Evolutionary conservation across 2,888 invertebrate species (phyloP).

Genomic region (Eueremaeus valkanovi): DNA sequence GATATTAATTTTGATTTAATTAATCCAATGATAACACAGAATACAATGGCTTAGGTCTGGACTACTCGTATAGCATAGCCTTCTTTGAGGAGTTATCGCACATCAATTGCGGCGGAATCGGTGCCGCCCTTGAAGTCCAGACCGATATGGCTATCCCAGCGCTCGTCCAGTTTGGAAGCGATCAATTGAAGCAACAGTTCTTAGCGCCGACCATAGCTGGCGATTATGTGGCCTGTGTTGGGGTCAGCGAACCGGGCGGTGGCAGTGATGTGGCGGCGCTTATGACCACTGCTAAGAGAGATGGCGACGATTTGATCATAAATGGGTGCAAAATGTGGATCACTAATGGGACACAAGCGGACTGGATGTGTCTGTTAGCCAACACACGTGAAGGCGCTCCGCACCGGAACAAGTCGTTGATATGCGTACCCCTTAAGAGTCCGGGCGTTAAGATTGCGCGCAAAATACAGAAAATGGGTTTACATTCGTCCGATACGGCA

Average conservation of each 20-base stretch:
- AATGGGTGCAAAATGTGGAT: slow-evolving; percentile 61
- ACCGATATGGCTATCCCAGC: slow-evolving; percentile 60
- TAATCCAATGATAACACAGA: slow-evolving; percentile 50
- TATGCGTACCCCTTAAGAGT: slow-evolving; percentile 56
- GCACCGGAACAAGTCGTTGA: slow-evolving; percentile 58
- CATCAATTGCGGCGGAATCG: slow-evolving; percentile 57
- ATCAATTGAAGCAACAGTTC: slow-evolving; percentile 55
- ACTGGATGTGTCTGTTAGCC: slow-evolving; percentile 59
- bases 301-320: slow-evolving; percentile 56
- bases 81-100: slow-evolving; percentile 57
- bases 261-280: slow-evolving; percentile 59
- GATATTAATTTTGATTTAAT: background rate
- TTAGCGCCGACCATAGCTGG: slow-evolving; percentile 56
- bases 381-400: slow-evolving; percentile 55
- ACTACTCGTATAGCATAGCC: slow-evolving; percentile 58
- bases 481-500: slow-evolving; percentile 57
- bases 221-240: slow-evolving; percentile 57
- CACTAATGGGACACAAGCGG: slow-evolving; percentile 58
- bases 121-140: slow-evolving; percentile 56
- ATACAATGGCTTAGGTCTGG: slow-evolving; percentile 59
- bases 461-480: slow-evolving; percentile 56
- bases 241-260: slow-evolving; percentile 57
- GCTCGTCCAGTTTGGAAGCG: slow-evolving; percentile 55
- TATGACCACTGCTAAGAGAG: slow-evolving; percentile 55
- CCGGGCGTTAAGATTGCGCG: slow-evolving; percentile 50